These are phyloP conservation scores for Lagothrix lagotricha DNA, from an alignment of 2,797 vertebrate genomes.

Conservation along the genomic window DNA sequence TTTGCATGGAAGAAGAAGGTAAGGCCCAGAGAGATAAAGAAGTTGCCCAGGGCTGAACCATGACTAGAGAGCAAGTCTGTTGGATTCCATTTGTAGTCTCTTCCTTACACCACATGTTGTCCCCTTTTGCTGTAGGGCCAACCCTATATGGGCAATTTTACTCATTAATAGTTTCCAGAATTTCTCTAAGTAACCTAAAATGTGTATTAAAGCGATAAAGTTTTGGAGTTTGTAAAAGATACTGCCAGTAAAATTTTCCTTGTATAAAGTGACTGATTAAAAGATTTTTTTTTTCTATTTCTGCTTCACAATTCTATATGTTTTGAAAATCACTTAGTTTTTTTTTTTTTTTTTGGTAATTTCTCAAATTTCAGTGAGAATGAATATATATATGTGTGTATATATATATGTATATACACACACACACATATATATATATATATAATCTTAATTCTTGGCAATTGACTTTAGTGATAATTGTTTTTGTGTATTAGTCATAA, in stretches of 20 bases:
- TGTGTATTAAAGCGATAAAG: background rate
- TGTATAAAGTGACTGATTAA: conserved; percentile 8
- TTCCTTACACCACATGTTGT: background rate
- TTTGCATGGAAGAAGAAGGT: background rate
- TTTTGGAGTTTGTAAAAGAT: conserved; percentile 23
- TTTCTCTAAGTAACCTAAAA: conserved; percentile 36
- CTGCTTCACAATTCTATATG: conserved; percentile 16
- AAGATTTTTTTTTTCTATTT: conserved; percentile 6
- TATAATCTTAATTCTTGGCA: conserved; percentile 77
- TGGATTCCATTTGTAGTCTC: background rate
- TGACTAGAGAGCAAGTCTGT: background rate
- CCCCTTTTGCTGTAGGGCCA: background rate
- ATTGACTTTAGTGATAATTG: conserved; percentile 83
- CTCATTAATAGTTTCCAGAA: conserved; percentile 23
- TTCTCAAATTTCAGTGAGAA: conserved; percentile 60
- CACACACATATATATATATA: background rate
- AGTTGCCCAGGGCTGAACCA: background rate
- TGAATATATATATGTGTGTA: background rate
- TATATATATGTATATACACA: background rate
- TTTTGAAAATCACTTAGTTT: conserved; percentile 42
- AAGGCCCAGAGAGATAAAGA: background rate
- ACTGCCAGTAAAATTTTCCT: conserved; percentile 42
- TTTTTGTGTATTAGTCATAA: conserved; percentile 85
- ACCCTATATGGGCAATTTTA: background rate
- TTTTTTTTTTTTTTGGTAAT: background rate